Percentiles rank a stretch among this genome's conserved stretches.
phyloP scores from a whole-genome alignment of 2,113 vertebrate species.

The Aleadryas rufinucha region DNA sequence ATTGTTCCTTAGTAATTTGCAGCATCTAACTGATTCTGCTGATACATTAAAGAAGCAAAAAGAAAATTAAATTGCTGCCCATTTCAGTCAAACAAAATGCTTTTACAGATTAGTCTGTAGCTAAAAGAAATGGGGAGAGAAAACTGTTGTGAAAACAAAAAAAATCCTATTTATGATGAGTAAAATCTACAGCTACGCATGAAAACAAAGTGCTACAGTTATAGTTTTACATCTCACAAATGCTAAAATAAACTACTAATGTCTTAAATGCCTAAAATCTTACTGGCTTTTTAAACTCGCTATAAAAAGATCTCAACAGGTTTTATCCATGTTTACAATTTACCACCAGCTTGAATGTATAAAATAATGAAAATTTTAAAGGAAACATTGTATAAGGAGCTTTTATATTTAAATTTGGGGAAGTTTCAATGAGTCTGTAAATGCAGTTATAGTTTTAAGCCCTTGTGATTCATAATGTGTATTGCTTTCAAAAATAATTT shows the following conservation, averaged over 20 bases:
- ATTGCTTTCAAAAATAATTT: not conserved
- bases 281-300: slow-evolving; percentile 26
- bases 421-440: not conserved
- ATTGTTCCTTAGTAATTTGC: slow-evolving; percentile 37
- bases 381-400: not conserved
- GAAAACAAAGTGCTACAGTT: not conserved
- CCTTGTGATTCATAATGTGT: not conserved
- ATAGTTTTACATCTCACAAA: not conserved
- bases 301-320: not conserved
- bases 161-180: not conserved
- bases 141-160: slow-evolving; percentile 14
- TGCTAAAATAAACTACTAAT: slow-evolving; percentile 12
- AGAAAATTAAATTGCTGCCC: slow-evolving; percentile 42
- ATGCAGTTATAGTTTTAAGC: not conserved
- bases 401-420: not conserved
- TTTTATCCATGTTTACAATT: slow-evolving; percentile 40
- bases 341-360: not conserved
- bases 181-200: not conserved
- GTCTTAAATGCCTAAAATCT: not conserved
- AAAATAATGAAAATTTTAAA: not conserved
- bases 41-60: slow-evolving; percentile 31
- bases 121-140: not conserved
- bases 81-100: slow-evolving; percentile 44
- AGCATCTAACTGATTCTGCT: slow-evolving; percentile 38
- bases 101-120: slow-evolving; percentile 34